Evolutionary conservation across 2,888 invertebrate genomes (phyloP), one percentile per base, ranked within the genome.

Genomic region (Venusia cambrica): DNA sequence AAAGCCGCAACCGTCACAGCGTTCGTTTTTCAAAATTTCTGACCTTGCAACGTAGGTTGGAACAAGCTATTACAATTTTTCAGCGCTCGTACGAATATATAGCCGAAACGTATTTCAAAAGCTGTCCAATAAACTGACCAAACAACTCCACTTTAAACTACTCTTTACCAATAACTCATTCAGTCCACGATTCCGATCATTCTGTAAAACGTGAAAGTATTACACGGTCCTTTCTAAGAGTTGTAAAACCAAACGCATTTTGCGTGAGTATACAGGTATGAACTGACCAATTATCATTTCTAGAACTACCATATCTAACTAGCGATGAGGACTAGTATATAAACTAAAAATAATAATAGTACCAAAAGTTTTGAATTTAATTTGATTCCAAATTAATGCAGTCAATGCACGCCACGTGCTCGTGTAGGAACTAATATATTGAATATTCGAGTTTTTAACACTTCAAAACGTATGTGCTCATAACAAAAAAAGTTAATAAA

Each of bases 171-270:
- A 34, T 35, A 31, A 35, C 31, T 34, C 16, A 47, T 45, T 45
- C 41, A 21, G 11, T 14, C 26, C 38, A 24, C 43, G 33, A 36
- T 38, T 26, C 29, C 38, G 42, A 47, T 45, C 47, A 42, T 43
- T 38, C 39, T 36, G 41, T 33, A 42, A 45, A 44, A 51, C 51
- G 45, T 48, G 48, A 34, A 43, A 36, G 44, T 48, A 38, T 45
- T 46, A 44, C 34, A 40, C 14, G 33, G 37, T 24, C 22, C 21
- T 19, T 35, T 37, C 12, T n/a, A 2, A 16, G 27, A 38, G 37
- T 6, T 6, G 20, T 5, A 14, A 27, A n/a, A n/a, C n/a, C n/a
- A n/a, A n/a, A n/a, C n/a, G n/a, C n/a, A n/a, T n/a, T n/a, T n/a
- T n/a, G n/a, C n/a, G n/a, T n/a, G n/a, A n/a, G n/a, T n/a, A n/a